A percentile compares a stretch with the other conserved stretches of the same genome.
These are phyloP conservation scores for Telmatherina bonti DNA, from an alignment of 2,797 vertebrate genomes.

Conservation along the genomic window DNA sequence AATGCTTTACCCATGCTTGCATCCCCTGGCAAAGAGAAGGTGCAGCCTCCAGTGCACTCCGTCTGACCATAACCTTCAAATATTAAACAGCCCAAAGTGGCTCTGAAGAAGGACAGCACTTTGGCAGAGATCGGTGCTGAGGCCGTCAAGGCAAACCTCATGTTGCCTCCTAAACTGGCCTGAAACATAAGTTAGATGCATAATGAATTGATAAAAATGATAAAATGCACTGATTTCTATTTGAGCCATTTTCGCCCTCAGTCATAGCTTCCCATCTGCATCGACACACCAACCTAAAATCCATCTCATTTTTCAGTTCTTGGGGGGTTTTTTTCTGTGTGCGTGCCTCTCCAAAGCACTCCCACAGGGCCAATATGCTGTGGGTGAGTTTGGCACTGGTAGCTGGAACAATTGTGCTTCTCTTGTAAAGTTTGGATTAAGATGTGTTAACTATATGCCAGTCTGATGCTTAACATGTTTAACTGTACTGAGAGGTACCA, in stretches of 20 bases:
- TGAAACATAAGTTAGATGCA: conserved; percentile 41
- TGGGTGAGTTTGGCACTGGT: conserved; percentile 57
- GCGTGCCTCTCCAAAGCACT: conserved; percentile 56
- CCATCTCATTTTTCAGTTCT: conserved; percentile 22
- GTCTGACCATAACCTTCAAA: conserved; percentile 88
- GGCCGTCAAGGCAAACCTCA: conserved; percentile 83
- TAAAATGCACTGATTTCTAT: conserved; percentile 22
- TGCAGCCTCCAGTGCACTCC: conserved; percentile 86
- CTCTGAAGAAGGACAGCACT: conserved; percentile 85
- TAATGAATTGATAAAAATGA: background rate
- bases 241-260: conserved; percentile 47
- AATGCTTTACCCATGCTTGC: conserved; percentile 79
- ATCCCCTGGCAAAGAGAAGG: conserved; percentile 87
- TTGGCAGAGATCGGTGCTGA: conserved; percentile 86
- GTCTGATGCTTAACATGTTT: conserved; percentile 44
- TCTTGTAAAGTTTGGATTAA: conserved; percentile 64
- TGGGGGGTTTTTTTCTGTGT: conserved; percentile 29
- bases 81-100: conserved; percentile 85
- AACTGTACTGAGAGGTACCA: conserved; percentile 25
- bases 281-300: conserved; percentile 50
- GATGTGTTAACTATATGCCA: conserved; percentile 46
- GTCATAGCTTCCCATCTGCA: conserved; percentile 63
- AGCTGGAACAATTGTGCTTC: conserved; percentile 59
- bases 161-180: conserved; percentile 84
- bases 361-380: conserved; percentile 69